A percentile compares a stretch with the other conserved stretches of the same genome.
Conservation (phyloP, 2,113 vertebrate species). For the Leucopsar rothschildi region DNA sequence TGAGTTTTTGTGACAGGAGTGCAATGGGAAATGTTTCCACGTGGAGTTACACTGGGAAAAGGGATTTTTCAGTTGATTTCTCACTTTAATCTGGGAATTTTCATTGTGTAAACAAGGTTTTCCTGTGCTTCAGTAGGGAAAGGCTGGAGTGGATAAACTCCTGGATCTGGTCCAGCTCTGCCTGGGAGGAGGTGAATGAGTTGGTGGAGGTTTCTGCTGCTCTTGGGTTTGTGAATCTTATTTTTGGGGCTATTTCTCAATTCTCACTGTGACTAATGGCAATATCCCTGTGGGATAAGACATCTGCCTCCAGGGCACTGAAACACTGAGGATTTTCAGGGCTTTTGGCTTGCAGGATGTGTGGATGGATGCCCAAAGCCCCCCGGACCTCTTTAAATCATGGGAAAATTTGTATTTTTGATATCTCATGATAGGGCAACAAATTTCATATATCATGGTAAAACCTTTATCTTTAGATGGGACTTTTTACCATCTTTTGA, state of each 20-base stretch:
- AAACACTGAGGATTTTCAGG: background rate
- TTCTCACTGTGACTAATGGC: background rate
- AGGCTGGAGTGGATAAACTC: background rate
- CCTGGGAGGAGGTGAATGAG: background rate
- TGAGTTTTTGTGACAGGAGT: rapidly evolving
- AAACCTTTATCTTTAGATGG: background rate
- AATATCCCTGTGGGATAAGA: background rate
- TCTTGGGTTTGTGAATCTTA: background rate
- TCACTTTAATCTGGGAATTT: background rate
- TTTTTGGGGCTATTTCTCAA: background rate
- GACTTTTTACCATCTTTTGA: background rate
- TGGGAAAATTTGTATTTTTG: background rate
- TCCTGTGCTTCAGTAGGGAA: background rate
- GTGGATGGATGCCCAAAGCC: background rate
- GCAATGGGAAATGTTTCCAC: rapidly evolving
- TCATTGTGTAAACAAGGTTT: background rate
- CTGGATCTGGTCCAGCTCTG: background rate
- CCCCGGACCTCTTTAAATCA: background rate
- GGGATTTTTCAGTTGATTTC: background rate
- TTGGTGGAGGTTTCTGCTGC: background rate
- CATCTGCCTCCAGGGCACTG: background rate
- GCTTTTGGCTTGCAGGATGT: background rate
- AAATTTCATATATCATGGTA: background rate
- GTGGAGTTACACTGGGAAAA: rapidly evolving
- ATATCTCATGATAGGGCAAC: background rate